These are phyloP conservation scores for Strigamia maritima DNA, from an alignment of 2,888 invertebrate species.

Conservation along the genomic window DNA sequence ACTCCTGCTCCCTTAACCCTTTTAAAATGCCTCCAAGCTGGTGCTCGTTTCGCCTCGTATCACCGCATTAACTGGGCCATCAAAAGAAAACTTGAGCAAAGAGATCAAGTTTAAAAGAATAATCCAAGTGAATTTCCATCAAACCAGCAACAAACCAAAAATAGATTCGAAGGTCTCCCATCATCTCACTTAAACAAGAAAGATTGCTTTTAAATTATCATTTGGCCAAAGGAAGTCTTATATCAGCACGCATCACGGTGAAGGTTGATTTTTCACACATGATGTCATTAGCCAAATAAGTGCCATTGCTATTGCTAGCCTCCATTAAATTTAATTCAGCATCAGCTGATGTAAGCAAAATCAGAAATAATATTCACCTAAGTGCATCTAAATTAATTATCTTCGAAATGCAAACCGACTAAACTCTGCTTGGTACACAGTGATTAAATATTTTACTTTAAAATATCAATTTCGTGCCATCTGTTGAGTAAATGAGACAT, in stretches of 20 bases:
- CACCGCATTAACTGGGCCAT: constrained; percentile 26
- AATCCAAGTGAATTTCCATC: constrained; percentile 21
- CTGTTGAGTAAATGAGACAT: background rate
- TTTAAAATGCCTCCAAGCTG: constrained; percentile 14
- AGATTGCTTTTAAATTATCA: constrained; percentile 18
- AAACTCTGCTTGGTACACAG: too few relatives aligned
- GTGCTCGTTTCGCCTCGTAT: constrained; percentile 11
- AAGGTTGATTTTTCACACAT: background rate
- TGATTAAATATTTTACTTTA: background rate
- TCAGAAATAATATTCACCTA: background rate
- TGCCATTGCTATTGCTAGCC: background rate
- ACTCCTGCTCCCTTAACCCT: constrained; percentile 26
- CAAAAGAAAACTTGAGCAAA: constrained; percentile 21
- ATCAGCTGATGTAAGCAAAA: background rate
- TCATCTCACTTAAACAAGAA: background rate
- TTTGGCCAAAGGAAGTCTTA: constrained; percentile 22
- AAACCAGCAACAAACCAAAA: constrained; percentile 21
- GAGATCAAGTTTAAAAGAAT: constrained; percentile 18
- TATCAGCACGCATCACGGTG: background rate
- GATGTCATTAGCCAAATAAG: constrained; percentile 11
- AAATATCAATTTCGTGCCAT: background rate
- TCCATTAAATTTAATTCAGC: background rate
- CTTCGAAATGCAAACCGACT: too few relatives aligned
- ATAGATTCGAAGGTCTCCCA: constrained; percentile 1
- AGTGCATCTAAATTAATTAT: background rate